These are phyloP conservation scores for Actinostola sp. DNA, from an alignment of 92 coral and sea anemone genomes.

Conservation along the genomic window DNA sequence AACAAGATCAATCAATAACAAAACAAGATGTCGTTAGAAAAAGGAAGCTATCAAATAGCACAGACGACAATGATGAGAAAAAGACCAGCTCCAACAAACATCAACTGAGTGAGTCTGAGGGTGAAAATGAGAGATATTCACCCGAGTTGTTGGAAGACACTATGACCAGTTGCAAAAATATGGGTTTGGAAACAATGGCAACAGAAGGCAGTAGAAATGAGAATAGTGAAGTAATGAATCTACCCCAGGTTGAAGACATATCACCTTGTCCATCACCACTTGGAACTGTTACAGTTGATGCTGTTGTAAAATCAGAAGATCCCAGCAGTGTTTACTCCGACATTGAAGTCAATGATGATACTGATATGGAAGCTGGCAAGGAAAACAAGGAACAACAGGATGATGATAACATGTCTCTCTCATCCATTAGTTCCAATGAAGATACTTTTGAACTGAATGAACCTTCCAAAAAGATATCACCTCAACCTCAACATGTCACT, in stretches of 20 bases:
- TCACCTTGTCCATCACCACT: conserved; percentile 94
- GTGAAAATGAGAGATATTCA: conserved; percentile 24
- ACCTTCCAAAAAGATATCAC: conserved; percentile 73
- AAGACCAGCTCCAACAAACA: conserved; percentile 62
- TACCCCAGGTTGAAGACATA: conserved; percentile 90
- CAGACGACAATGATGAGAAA: conserved; percentile 62
- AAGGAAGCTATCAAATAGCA: conserved; percentile 67
- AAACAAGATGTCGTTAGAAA: conserved; percentile 65
- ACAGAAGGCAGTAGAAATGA: conserved; percentile 8
- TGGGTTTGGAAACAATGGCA: too few species aligned
- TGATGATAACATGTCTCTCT: conserved; percentile 98
- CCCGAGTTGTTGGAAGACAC: conserved; percentile 4
- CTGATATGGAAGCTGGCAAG: conserved; percentile 10
- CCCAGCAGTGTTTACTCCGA: conserved; percentile 69
- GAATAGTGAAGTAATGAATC: conserved; percentile 20
- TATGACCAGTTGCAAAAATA: conserved; percentile 17
- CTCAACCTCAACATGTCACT: conserved; percentile 57
- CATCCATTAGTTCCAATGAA: conserved; percentile 98
- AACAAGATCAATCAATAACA: conserved; percentile 50
- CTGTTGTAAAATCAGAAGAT: conserved; percentile 27
- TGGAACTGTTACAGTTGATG: conserved; percentile 26
- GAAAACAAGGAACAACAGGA: conserved; percentile 73
- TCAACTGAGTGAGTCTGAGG: conserved; percentile 48
- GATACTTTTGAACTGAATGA: conserved; percentile 92
- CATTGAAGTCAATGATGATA: conserved; percentile 67